A percentile compares a stretch with the other conserved stretches of the same genome.
Evolutionary conservation across 2,797 vertebrate species (phyloP).

Genomic region (Iguana delicatissima): DNA sequence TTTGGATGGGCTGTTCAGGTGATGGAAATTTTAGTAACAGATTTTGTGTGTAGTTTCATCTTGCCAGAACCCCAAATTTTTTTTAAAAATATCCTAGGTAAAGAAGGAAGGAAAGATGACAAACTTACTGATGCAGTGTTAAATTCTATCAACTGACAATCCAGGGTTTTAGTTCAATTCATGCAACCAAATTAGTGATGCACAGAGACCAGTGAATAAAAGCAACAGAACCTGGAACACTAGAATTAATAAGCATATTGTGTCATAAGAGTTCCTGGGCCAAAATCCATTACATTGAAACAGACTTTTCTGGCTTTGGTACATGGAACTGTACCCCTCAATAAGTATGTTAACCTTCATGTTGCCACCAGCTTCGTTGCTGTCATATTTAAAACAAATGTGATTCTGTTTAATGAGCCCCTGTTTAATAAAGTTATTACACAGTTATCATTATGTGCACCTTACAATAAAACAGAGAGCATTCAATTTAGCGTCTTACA

Average conservation of each 20-base stretch:
- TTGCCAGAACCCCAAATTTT: neutral
- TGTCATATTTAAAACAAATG: neutral
- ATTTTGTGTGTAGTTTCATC: neutral
- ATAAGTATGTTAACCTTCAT: neutral
- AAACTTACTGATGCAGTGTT: neutral
- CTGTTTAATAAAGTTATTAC: neutral
- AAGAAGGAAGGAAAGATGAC: neutral
- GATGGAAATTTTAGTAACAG: neutral
- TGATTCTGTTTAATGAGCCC: neutral
- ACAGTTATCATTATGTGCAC: neutral
- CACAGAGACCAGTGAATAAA: neutral
- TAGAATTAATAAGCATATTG: neutral
- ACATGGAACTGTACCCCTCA: neutral
- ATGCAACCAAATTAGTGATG: neutral
- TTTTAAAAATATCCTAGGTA: neutral
- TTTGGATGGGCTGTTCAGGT: accelerated
- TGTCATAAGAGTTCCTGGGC: neutral
- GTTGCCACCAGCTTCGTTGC: neutral
- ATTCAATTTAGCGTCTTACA: neutral
- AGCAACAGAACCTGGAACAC: neutral
- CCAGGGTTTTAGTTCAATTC: neutral
- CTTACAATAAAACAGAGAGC: neutral
- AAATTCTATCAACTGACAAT: neutral
- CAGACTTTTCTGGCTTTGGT: neutral
- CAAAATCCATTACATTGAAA: neutral